These are phyloP conservation scores for Poecilia picta DNA, from an alignment of 2,797 vertebrate species.

Conservation along the genomic window DNA sequence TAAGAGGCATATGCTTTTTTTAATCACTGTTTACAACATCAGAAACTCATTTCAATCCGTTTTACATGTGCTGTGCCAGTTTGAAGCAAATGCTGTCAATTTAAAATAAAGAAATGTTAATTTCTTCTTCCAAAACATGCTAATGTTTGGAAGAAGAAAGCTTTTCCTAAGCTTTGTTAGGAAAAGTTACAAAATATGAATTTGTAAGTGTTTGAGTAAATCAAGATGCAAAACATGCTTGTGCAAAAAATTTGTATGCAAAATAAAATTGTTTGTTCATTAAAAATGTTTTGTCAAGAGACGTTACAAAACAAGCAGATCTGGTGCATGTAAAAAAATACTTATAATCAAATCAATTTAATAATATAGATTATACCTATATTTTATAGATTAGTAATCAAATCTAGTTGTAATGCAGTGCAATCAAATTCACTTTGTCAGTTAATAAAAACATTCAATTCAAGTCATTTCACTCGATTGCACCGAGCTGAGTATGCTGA, in stretches of 20 bases:
- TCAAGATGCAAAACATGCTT: conserved; percentile 57
- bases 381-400: not conserved
- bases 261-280: not conserved
- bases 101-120: conserved; percentile 52
- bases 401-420: not conserved
- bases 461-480: too few relatives aligned
- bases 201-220: conserved; percentile 49
- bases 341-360: not conserved
- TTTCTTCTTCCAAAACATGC: conserved; percentile 53
- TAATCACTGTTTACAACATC: conserved; percentile 79
- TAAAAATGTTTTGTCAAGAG: not conserved
- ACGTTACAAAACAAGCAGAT: not conserved
- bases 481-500: not conserved
- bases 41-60: conserved; percentile 40
- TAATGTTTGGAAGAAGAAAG: conserved; percentile 19
- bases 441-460: not conserved
- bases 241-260: not conserved
- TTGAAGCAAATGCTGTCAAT: not conserved
- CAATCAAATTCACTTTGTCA: not conserved
- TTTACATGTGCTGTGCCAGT: not conserved
- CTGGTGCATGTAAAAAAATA: not conserved
- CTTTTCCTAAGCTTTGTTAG: conserved; percentile 56
- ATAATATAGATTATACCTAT: not conserved
- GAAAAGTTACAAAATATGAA: conserved; percentile 49
- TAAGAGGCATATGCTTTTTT: conserved; percentile 77